Evolutionary conservation across 2,888 invertebrate genomes (phyloP), one percentile per base, ranked within the genome.

Genomic region (Netelia inedita): DNA sequence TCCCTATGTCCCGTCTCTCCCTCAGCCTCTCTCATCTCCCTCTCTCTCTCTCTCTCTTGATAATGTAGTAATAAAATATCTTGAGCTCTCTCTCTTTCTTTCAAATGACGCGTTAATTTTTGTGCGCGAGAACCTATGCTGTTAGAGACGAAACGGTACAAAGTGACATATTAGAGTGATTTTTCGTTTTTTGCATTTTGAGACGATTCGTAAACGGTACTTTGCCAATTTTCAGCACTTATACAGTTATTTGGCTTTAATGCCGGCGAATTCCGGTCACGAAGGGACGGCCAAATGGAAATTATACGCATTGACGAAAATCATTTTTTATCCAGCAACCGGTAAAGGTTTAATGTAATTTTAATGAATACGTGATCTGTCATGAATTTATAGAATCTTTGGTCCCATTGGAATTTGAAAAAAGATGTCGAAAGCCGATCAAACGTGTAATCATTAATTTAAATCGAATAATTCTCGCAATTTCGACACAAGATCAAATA

Each of bases 51-150:
- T 59, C 57, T 50, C 3, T 50, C 50, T 78, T 79, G 69, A 79
- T 79, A 63, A 79, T 71, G 79, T 71, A 79, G 79, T 65, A 79
- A 79, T 79, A 79, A 79, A 79, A 79, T 65, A 79, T 71, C 11
- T 11, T 2, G 10, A 2, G 2, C n/a, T 23, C 9, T 61, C 23
- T 59, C 23, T 23, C 63, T 79, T 69, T 43, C 69, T 69, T 68
- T 28, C 46, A 50, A 21, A 23, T 63, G 53, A 35, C 14, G 19
- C 63, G 71, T 71, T 71, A 71, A 79, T 71, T 79, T 63, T 59
- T 79, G 71, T 71, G 71, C 63, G 21, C 79, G 46, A 63, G 71
- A 71, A 2, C 28, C 63, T 53, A 63, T 2, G 11, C 9, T 14
- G 14, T 46, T 46, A 46, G 46, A 28, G 46, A 6, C 46, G 14